Conservation (phyloP, 2,888 invertebrate genomes). For the Deilephila elpenor region DNA sequence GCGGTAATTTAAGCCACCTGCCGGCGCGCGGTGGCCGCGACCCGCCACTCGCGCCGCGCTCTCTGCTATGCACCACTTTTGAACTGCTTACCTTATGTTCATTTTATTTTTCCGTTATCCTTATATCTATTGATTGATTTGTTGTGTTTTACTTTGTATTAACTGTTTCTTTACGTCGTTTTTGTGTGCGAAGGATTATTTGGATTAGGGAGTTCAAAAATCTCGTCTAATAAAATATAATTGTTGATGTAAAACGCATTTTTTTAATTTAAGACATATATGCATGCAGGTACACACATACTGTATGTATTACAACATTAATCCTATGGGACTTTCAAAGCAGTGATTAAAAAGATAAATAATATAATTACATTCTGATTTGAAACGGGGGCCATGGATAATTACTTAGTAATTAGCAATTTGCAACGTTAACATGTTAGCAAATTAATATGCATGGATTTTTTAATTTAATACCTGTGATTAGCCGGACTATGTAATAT, state of each 20-base stretch:
- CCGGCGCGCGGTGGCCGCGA: conserved; percentile 63
- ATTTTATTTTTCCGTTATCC: conserved; percentile 57
- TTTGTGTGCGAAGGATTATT: background rate
- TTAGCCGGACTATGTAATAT: too few relatives aligned
- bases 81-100: conserved; percentile 70
- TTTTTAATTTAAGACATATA: too few relatives aligned
- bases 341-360: background rate
- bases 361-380: background rate
- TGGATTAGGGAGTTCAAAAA: too few relatives aligned
- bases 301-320: background rate
- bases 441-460: too few relatives aligned
- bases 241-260: too few relatives aligned
- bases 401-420: background rate
- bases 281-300: background rate
- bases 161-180: background rate
- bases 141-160: background rate
- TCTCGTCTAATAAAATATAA: too few relatives aligned
- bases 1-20: conserved; percentile 84
- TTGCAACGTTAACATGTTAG: conserved; percentile 6
- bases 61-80: conserved; percentile 75
- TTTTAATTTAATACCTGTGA: too few relatives aligned
- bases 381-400: background rate
- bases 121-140: conserved; percentile 47
- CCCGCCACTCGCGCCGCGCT: conserved; percentile 54
- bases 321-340: background rate